A percentile compares a stretch with the other conserved stretches of the same genome.
phyloP scores from a whole-genome alignment of 2,113 vertebrate genomes.

The Sprattus sprattus region DNA sequence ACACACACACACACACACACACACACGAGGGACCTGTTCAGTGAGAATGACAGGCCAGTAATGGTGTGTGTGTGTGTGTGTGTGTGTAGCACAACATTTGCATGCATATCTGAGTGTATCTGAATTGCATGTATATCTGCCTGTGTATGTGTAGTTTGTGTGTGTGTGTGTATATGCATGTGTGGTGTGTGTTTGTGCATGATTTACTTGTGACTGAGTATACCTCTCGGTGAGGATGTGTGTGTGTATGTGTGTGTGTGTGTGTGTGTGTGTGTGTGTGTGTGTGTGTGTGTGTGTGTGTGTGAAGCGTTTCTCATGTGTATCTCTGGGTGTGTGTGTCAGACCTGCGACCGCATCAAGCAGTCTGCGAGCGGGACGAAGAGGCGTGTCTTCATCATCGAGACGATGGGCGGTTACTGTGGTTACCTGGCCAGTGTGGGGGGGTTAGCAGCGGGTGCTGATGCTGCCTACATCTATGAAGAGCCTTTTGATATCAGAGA shows the following conservation, averaged over 20 bases:
- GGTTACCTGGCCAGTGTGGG: constrained; percentile 94
- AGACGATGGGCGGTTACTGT: constrained; percentile 97
- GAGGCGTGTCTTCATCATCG: constrained; percentile 94
- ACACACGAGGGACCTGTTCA: too few species aligned
- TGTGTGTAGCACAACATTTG: too few species aligned
- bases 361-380: constrained; percentile 95
- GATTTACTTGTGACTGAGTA: too few species aligned
- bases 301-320: neutral
- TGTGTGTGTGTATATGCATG: too few species aligned
- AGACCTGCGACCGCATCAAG: constrained; percentile 98
- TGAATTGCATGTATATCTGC: too few species aligned
- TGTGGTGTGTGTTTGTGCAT: neutral
- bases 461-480: constrained; percentile 93
- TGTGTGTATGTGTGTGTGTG: neutral
- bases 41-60: too few species aligned
- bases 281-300: neutral
- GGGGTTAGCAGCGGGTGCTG: constrained; percentile 84
- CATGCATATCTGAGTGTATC: too few species aligned
- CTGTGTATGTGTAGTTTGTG: too few species aligned
- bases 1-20: too few species aligned
- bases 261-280: neutral
- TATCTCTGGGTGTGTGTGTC: constrained; percentile 42
- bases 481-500: constrained; percentile 92
- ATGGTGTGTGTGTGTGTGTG: too few species aligned
- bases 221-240: too few species aligned